phyloP scores from a whole-genome alignment of 2,888 invertebrate species.

The Euplagia quadripunctaria region DNA sequence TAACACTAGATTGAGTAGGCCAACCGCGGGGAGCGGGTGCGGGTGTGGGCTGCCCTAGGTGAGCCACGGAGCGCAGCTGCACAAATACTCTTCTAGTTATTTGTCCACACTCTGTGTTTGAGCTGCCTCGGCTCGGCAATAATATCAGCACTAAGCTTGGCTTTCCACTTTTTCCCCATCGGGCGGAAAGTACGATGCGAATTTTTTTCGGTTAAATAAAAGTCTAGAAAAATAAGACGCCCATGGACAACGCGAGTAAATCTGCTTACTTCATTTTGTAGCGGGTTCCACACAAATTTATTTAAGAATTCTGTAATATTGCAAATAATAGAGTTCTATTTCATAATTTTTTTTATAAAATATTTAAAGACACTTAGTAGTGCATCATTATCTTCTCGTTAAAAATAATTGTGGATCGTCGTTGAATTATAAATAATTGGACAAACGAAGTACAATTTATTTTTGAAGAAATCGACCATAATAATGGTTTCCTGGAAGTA shows the following conservation, averaged over 20 bases:
- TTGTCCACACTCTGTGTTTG: conserved; percentile 76
- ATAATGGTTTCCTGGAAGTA: conserved; percentile 63
- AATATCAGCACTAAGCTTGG: conserved; percentile 77
- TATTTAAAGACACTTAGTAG: neutral
- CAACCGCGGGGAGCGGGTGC: conserved; percentile 46
- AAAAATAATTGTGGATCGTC: conserved; percentile 62
- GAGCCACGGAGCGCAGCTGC: conserved; percentile 69
- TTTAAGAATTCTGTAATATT: neutral
- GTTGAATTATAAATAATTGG: conserved; percentile 72
- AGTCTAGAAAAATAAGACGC: conserved; percentile 27
- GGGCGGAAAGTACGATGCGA: conserved; percentile 55
- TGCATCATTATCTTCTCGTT: conserved; percentile 47
- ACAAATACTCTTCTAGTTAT: conserved; percentile 79
- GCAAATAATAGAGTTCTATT: neutral
- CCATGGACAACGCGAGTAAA: neutral
- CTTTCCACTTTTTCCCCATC: conserved; percentile 67
- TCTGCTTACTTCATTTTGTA: neutral
- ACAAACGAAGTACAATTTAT: conserved; percentile 67
- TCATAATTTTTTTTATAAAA: neutral
- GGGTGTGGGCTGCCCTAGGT: conserved; percentile 50
- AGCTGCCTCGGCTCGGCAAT: conserved; percentile 69
- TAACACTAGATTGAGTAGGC: conserved; percentile 52
- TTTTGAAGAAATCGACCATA: conserved; percentile 58
- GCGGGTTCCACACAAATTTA: neutral
- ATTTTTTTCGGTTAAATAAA: conserved; percentile 66